A percentile compares a stretch with the other conserved stretches of the same genome.
These are phyloP conservation scores for Phallusia fumigata DNA, from an alignment of 23 tunicate species.

Conservation along the genomic window DNA sequence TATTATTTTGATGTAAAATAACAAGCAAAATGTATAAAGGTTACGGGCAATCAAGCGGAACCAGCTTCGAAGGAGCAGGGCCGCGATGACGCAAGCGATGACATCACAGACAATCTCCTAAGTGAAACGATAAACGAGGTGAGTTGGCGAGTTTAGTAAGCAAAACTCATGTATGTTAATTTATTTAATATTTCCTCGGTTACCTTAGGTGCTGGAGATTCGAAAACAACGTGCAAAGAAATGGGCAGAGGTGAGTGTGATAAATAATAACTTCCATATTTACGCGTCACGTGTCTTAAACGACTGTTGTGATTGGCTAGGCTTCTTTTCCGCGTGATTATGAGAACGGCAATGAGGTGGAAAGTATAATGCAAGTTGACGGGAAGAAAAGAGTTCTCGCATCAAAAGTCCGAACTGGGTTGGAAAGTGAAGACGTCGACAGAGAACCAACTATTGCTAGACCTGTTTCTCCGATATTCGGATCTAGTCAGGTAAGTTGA, in stretches of 20 bases:
- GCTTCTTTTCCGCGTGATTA: constrained; percentile 12
- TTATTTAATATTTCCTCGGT: neutral
- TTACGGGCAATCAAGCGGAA: neutral
- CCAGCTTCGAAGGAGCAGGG: neutral
- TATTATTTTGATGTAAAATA: neutral
- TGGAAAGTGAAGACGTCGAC: constrained; percentile 25
- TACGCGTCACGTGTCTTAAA: neutral
- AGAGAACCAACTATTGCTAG: constrained; percentile 34
- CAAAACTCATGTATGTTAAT: neutral
- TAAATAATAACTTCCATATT: neutral
- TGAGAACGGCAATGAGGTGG: constrained; percentile 59
- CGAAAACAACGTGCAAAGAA: constrained; percentile 44
- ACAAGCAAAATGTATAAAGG: neutral
- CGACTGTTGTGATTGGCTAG: neutral
- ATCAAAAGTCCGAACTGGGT: neutral
- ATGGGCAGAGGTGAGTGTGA: neutral
- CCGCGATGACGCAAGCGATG: neutral
- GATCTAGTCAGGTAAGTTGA: constrained; percentile 68
- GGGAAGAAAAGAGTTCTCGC: neutral
- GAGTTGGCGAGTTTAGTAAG: neutral
- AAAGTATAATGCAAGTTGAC: constrained; percentile 40
- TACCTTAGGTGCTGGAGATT: constrained; percentile 14
- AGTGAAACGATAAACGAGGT: constrained; percentile 31
- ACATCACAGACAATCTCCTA: constrained; percentile 23
- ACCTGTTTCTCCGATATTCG: constrained; percentile 90